Base-by-base conservation (phyloP, 2,888 invertebrate genomes). In the Heteromurus nitidus region DNA sequence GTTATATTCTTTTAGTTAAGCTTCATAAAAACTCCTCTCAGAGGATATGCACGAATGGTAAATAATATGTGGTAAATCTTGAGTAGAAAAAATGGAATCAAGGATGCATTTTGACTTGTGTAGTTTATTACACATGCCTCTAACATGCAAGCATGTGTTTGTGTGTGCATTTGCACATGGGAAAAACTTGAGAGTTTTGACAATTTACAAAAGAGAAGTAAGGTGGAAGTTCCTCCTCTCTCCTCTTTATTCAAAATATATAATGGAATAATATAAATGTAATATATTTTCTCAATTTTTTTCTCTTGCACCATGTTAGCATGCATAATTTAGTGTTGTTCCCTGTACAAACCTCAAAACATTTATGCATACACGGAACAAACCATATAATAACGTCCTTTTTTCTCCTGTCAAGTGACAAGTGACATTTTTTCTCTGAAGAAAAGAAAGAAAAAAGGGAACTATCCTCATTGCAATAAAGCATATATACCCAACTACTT, bases 361-460 rank as follows among this genome's bases (percentile, higher is more conserved):
- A n/a, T n/a, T n/a, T n/a, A n/a, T n/a, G n/a, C n/a, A n/a, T n/a
- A 36, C 36, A 36, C 13, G 13, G 36, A 36, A 13, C 47, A 47
- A 11, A 47, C 11, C 3, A n/a, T 47, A 16, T 47, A 60, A 28
- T 31, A 60, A 31, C 60, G n/a, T 68, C 72, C 31, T 28, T n/a
- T n/a, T n/a, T n/a, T 18, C 55, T 58, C 22, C 47, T 76, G 26
- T 31, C n/a, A 60, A 68, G 44, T 67, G 76, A 76, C 76, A 76
- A 68, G 68, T 76, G 76, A 68, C 76, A 76, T 76, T 76, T 76
- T 68, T 76, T 58, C 42, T 20, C 47, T 47, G 65, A 18, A 22
- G 22, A 58, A 67, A 50, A 58, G 44, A 62, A 31, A 55, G 42
- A 50, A 36, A 36, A 16, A 47, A 47, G n/a, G 47, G n/a, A 47